Conservation (phyloP, 2,888 invertebrate genomes). For the Harmothoe impar region DNA sequence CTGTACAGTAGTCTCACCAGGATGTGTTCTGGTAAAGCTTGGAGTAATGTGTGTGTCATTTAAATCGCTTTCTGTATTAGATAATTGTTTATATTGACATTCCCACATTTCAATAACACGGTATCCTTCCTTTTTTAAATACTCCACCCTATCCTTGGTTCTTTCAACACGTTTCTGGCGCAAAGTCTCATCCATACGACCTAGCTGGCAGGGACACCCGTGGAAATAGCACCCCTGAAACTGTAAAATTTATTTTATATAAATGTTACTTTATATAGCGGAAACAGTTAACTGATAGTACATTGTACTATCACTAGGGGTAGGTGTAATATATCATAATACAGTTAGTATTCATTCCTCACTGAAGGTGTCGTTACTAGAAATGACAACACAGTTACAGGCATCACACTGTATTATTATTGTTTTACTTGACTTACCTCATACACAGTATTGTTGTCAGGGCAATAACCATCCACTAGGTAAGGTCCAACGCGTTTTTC, state of each 20-base stretch:
- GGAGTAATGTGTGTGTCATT: neutral
- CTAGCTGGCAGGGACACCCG: neutral
- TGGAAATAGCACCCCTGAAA: conserved; percentile 1
- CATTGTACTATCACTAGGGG: too few species aligned
- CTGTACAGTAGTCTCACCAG: neutral
- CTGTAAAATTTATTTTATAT: neutral
- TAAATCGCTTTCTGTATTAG: neutral
- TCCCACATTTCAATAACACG: neutral
- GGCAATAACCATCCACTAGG: neutral
- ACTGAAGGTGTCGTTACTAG: too few species aligned
- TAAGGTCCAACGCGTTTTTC: neutral
- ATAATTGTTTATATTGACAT: neutral
- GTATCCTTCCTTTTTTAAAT: neutral
- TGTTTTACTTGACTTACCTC: too few species aligned
- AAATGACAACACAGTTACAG: too few species aligned
- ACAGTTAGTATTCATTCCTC: too few species aligned
- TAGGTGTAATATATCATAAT: too few species aligned
- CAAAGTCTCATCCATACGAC: neutral
- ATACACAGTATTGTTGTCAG: neutral
- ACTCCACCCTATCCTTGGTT: neutral
- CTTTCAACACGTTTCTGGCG: neutral
- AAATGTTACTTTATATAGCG: too few species aligned
- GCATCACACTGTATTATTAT: too few species aligned
- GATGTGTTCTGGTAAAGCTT: neutral
- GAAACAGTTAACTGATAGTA: too few species aligned